Base-by-base conservation (phyloP, 2,113 vertebrate genomes). In the Rhinolophus ferrumequinum region DNA sequence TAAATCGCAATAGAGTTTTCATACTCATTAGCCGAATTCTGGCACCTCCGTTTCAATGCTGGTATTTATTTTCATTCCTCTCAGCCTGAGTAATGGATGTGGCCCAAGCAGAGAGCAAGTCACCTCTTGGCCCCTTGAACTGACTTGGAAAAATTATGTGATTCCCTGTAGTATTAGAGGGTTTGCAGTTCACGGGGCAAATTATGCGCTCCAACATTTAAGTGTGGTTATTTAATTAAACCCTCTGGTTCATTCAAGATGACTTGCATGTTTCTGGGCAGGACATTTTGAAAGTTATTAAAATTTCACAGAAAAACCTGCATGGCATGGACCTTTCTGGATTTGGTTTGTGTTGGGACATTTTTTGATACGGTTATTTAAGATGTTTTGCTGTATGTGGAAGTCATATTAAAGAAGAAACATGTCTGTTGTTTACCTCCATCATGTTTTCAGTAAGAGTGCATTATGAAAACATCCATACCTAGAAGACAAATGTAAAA, bases 171-270 rank as follows among this genome's bases (percentile, higher is more conserved):
- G 54, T 90, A 73, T 94, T 94, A 90, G 90, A 77, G 64, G 79
- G 93, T 96, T 98, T 97, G 54, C 90, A 96, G 79, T 85, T 97
- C 95, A 72, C 72, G 77, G 92, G 96, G 84, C 62, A 96, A 93
- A 95, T 93, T 93, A 96, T 85, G 66, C 41, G 94, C 93, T 97
- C 90, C 92, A 94, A 52, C 11, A 62, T 73, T 60, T 96, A 90
- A 96, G 88, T 91, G 58, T 16, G 79, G 88, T 85, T 95, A 64
- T 94, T 96, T 97, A 92, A 96, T 98, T 96, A 97, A 97, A 96
- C 58, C 81, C 70, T 92, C 96, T 94, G 97, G 79, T 92, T 97
- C 90, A 87, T 95, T 92, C 75, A 64, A n/a, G 66, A 92, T 96
- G 84, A 97, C 66, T 90, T 44, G 95, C 91, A 47, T 90, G 41